Evolutionary conservation across 2,113 vertebrate genomes (phyloP), one percentile per base, ranked within the genome.

Genomic region (Ciconia boyciana): DNA sequence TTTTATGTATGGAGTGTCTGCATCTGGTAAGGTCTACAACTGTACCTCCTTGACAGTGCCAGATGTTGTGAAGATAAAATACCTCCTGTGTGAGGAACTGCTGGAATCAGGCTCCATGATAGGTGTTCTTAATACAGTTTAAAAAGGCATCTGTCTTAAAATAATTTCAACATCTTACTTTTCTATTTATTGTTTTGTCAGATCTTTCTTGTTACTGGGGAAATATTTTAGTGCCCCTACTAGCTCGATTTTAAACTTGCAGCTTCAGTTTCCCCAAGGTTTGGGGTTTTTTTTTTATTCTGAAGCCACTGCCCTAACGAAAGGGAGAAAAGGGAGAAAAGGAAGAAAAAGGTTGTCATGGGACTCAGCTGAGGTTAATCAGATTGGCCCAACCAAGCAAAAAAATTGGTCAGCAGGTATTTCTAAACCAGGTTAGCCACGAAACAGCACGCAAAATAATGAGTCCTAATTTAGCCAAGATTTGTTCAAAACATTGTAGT

Each of bases 1-100:
- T 97, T 98, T 97, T 94, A 96, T 97, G 96, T 93, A 88, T 97
- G 89, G 94, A 92, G 95, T 83, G 95, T 71, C 97, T 95, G 96
- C 97, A 96, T 98, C 97, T 97, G 97, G 77, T 94, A 97, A 97
- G 97, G 97, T 97, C 97, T 89, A 89, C 96, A 83, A 95, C 70
- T 79, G 62, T 97, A 96, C 93, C 95, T 96, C 92, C 96, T 96
- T 98, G 97, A 98, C 97, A 98, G 95, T 93, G 97, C 98, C 98
- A 98, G 98, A 98, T 98, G 98, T 98, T 97, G 96, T 90, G 91
- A 98, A 98, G 97, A 98, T 97, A 95, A 98, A 98, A 97, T 98
- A 93, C 96, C 97, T 98, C 97, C 97, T 97, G 96, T 97, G 95
- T 85, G 91, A 98, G 97, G 95, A 97, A 92, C 97, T 96, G 94